phyloP scores from a whole-genome alignment of 1,140 invertebrate genomes.

The Microvelia longipes region DNA sequence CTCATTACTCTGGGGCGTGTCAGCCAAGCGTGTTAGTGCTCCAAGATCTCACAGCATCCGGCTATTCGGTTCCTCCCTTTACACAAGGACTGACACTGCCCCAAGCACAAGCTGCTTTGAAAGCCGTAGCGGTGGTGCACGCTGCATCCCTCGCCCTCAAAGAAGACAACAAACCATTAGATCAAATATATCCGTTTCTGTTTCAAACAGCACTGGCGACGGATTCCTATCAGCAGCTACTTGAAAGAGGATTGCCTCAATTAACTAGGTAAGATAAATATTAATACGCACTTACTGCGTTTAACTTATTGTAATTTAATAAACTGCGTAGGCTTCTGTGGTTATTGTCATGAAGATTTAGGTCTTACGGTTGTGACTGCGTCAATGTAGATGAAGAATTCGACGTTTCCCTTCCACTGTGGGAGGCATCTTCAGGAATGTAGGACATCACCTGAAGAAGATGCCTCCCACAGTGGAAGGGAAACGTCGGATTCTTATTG shows the following conservation, averaged over 20 bases:
- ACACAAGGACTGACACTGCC: slow-evolving; percentile 47
- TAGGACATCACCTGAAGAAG: too few relatives aligned
- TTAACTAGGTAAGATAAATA: slow-evolving; percentile 32
- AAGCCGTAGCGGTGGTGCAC: slow-evolving; percentile 51
- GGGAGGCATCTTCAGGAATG: too few relatives aligned
- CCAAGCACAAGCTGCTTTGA: slow-evolving; percentile 46
- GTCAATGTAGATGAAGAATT: too few relatives aligned
- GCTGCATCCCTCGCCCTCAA: slow-evolving; percentile 49
- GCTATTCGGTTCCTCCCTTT: slow-evolving; percentile 43
- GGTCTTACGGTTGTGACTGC: too few relatives aligned
- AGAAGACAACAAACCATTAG: slow-evolving; percentile 42
- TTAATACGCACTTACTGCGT: too few relatives aligned
- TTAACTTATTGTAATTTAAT: too few relatives aligned
- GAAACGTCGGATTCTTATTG: too few relatives aligned
- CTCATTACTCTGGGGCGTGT: slow-evolving; percentile 39
- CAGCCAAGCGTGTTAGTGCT: slow-evolving; percentile 47
- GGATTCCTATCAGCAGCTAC: slow-evolving; percentile 57
- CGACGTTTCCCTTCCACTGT: too few relatives aligned
- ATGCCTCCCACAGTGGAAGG: too few relatives aligned
- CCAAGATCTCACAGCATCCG: slow-evolving; percentile 38
- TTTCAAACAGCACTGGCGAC: slow-evolving; percentile 58
- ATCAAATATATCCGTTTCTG: slow-evolving; percentile 51
- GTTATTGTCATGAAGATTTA: too few relatives aligned
- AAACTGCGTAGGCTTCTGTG: too few relatives aligned
- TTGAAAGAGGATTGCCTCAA: slow-evolving; percentile 55